Conservation (phyloP, 2,888 invertebrate genomes). For the Herminia tarsipennalis region DNA sequence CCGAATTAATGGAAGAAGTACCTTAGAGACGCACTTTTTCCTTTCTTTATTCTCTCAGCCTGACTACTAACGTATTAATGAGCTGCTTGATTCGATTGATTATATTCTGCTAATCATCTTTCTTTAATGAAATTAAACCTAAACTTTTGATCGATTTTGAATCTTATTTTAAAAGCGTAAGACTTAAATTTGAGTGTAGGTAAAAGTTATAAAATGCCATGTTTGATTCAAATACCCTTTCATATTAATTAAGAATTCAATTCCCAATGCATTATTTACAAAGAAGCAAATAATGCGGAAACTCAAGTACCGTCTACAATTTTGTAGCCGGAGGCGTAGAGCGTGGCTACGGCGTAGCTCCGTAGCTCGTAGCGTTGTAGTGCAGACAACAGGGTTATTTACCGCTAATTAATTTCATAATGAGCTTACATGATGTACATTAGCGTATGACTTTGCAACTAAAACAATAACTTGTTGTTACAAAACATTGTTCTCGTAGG, state of each 20-base stretch:
- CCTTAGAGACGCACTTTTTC: conserved; percentile 6
- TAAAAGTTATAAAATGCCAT: background rate
- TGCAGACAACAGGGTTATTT: conserved; percentile 9
- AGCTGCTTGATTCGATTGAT: conserved; percentile 7
- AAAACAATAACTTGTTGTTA: background rate
- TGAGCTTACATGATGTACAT: conserved; percentile 13
- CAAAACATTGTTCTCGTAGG: background rate
- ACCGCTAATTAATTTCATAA: conserved; percentile 20
- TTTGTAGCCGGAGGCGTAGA: background rate
- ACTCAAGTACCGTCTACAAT: background rate
- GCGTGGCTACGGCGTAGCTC: background rate
- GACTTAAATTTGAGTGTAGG: background rate
- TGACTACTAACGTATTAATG: conserved; percentile 6
- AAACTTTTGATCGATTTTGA: background rate
- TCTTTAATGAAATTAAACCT: background rate
- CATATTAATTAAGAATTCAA: background rate
- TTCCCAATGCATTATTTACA: background rate
- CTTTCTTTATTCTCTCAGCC: conserved; percentile 3
- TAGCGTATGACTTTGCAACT: background rate
- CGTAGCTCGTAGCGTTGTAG: conserved; percentile 9
- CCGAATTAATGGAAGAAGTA: conserved; percentile 25
- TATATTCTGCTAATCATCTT: conserved; percentile 3
- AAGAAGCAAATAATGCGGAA: background rate
- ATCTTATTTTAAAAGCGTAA: background rate
- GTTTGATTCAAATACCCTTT: background rate